Percentiles rank a stretch among this genome's conserved stretches.
Evolutionary conservation across 1,140 invertebrate species (phyloP).

Genomic region (Chironomus striatipennis): DNA sequence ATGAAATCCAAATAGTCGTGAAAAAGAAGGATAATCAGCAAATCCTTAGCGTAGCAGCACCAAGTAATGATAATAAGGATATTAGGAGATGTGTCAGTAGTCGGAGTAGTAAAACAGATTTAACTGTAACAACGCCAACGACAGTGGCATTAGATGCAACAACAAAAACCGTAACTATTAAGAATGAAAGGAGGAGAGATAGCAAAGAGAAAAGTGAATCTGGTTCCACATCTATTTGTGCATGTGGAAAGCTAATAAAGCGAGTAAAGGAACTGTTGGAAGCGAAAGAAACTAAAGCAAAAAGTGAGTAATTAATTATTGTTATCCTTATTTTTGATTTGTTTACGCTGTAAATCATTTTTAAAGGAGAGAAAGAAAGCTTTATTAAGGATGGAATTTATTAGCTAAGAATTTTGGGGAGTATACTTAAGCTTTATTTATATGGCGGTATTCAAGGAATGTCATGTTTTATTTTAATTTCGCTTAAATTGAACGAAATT

Average conservation of each 20-base stretch:
- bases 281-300: not conserved
- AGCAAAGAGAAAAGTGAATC: not conserved
- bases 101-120: constrained; percentile 18
- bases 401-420: too few species aligned
- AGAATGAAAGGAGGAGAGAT: not conserved
- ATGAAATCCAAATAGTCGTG: constrained; percentile 17
- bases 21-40: constrained; percentile 4
- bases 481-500: too few species aligned
- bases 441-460: too few species aligned
- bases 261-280: not conserved
- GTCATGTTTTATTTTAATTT: too few species aligned
- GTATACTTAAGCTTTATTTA: too few species aligned
- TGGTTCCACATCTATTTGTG: not conserved
- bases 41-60: not conserved
- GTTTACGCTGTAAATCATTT: too few species aligned
- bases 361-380: too few species aligned
- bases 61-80: constrained; percentile 20
- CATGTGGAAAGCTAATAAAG: not conserved
- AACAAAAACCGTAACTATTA: not conserved
- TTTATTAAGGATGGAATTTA: too few species aligned
- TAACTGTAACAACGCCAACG: constrained; percentile 1
- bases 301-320: constrained; percentile 1
- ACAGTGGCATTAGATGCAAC: not conserved
- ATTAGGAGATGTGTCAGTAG: constrained; percentile 5
- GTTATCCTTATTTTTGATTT: too few species aligned